Percentiles rank a stretch among this genome's conserved stretches.
Conservation (phyloP, 1,140 invertebrate genomes). For the Drosophila ambigua region DNA sequence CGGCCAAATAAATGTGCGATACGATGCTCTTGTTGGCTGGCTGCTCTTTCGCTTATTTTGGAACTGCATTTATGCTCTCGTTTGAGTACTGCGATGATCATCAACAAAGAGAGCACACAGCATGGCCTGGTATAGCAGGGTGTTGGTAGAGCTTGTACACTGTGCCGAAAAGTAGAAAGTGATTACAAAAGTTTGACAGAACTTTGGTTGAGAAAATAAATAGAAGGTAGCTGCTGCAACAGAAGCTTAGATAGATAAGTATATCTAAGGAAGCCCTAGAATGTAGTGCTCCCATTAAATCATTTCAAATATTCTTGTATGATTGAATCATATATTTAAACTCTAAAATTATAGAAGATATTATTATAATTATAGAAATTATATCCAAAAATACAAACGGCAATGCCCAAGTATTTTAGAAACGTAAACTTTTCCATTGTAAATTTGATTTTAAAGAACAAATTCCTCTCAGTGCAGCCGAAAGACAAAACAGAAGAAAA, state of each 20-base stretch:
- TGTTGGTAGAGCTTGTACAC: slow-evolving; percentile 20
- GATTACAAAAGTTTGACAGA: background rate
- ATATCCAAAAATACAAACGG: no score
- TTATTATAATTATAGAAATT: no score
- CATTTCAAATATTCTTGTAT: no score
- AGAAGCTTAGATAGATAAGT: no score
- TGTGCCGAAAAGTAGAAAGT: background rate
- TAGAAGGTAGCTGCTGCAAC: no score
- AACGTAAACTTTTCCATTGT: background rate
- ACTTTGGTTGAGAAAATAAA: no score
- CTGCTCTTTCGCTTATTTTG: slow-evolving; percentile 48
- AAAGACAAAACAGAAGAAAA: slow-evolving; percentile 2
- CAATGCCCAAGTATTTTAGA: no score
- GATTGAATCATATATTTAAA: no score
- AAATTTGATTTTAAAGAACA: background rate
- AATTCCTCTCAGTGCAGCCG: slow-evolving; percentile 17
- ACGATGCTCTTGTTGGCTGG: slow-evolving; percentile 8
- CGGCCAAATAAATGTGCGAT: slow-evolving; percentile 41
- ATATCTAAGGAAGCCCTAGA: no score
- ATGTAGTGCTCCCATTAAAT: no score
- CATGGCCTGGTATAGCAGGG: background rate
- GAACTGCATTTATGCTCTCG: slow-evolving; percentile 67
- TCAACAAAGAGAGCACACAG: slow-evolving; percentile 14
- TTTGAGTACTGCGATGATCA: slow-evolving; percentile 18
- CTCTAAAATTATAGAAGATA: no score